Percentiles rank a stretch among this genome's conserved stretches.
Evolutionary conservation across 2,113 vertebrate genomes (phyloP).

Genomic region (Leptosomus discolor): DNA sequence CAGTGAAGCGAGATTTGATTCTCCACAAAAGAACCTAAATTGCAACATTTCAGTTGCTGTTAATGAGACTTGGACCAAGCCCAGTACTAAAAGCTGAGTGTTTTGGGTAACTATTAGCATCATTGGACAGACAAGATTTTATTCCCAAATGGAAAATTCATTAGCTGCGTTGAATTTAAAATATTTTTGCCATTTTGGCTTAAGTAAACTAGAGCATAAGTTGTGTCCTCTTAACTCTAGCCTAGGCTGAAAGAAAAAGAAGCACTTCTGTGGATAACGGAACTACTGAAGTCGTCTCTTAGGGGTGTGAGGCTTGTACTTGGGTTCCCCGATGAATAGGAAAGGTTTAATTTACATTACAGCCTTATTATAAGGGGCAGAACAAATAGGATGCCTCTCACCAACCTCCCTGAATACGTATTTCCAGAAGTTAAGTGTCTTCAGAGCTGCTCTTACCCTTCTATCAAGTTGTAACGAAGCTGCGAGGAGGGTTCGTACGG

Average conservation of each 20-base stretch:
- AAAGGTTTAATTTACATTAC: background rate
- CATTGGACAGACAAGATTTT: background rate
- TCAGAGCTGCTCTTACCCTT: background rate
- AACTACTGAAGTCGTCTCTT: background rate
- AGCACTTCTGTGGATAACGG: background rate
- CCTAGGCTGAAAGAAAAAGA: background rate
- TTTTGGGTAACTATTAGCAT: background rate
- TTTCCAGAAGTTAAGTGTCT: background rate
- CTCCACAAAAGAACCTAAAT: background rate
- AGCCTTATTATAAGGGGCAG: background rate
- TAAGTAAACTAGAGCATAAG: background rate
- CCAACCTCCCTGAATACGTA: background rate
- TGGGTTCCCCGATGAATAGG: background rate
- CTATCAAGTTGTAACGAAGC: rapidly evolving
- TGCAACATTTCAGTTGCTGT: background rate
- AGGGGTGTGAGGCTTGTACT: background rate
- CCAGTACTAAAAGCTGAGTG: background rate
- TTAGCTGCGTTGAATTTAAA: background rate
- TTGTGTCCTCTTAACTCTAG: background rate
- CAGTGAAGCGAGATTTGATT: background rate
- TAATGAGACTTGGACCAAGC: background rate
- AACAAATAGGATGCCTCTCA: background rate
- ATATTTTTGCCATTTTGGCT: background rate
- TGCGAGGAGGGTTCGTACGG: background rate
- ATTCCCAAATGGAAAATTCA: background rate